phyloP scores from a whole-genome alignment of 2,113 vertebrate genomes.

The Etheostoma cragini region DNA sequence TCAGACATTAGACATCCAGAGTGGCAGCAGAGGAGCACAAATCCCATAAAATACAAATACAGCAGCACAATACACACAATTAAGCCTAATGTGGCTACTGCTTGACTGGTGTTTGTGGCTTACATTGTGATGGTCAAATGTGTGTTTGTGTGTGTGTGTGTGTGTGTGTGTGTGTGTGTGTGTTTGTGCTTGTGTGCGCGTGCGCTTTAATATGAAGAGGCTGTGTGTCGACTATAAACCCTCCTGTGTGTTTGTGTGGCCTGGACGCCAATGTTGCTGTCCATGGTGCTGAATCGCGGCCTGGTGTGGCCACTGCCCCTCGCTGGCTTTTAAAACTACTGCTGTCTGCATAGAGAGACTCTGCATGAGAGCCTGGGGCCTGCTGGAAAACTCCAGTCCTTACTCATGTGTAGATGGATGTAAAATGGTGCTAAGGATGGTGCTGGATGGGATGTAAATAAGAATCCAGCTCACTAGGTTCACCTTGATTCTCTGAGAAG shows the following conservation, averaged over 20 bases:
- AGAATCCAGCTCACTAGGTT: conserved; percentile 29
- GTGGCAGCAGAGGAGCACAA: conserved; percentile 41
- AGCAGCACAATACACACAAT: conserved; percentile 15
- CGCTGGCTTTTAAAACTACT: conserved; percentile 45
- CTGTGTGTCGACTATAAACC: conserved; percentile 44
- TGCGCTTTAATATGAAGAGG: conserved; percentile 19
- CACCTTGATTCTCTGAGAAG: conserved; percentile 52
- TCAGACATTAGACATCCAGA: conserved; percentile 62
- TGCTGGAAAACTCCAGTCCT: conserved; percentile 31
- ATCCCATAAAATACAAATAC: conserved; percentile 36
- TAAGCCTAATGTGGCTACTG: conserved; percentile 5
- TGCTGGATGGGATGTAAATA: conserved; percentile 52
- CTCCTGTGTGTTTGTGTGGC: conserved; percentile 58
- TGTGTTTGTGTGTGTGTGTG: conserved; percentile 28
- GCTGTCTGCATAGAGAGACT: conserved; percentile 41
- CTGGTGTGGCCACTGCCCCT: conserved; percentile 72
- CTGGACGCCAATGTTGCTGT: conserved; percentile 77
- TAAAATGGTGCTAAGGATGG: conserved; percentile 48
- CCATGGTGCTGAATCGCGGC: conserved; percentile 77
- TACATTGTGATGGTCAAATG: conserved; percentile 31
- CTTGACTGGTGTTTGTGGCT: conserved; percentile 22
- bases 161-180: conserved; percentile 17
- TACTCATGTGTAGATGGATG: conserved; percentile 10
- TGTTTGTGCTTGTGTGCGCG: conserved; percentile 21
- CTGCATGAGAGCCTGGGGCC: conserved; percentile 40